Base-by-base conservation (phyloP, 2,888 invertebrate species). In the Caenorhabditis sp. region DNA sequence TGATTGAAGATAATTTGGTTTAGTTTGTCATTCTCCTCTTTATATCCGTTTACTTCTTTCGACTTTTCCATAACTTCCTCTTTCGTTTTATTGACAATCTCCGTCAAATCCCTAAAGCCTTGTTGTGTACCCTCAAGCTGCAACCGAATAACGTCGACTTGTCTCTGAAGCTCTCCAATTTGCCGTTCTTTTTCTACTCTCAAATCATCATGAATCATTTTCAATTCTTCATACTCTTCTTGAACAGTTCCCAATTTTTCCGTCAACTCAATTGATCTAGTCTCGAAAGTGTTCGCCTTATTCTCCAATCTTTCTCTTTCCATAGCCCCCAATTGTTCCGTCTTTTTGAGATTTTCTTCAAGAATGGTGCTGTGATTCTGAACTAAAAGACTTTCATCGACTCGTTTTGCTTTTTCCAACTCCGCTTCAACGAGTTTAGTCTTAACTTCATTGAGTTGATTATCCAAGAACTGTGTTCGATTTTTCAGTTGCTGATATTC, bases 401-500 rank as follows among this genome's bases (percentile, higher is more conserved):
- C 60, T n/a, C 74, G 62, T 17, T 72, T 73, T 4, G 62, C 37
- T 27, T 63, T 69, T 37, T 71, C 72, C 6, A 69, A 62, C 6
- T 72, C 71, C 1, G 75, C 69, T 37, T 72, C 66, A 12, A 70
- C 31, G n/a, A 77, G 50, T 43, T 76, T 77, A 0, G 53, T 54
- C 49, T 78, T 81, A 12, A 69, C 53, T 10, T 79, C 81, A 14
- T 79, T 79, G 2, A 76, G 31, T 36, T 81, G 78, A 19, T 63
- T 73, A 50, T 81, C 79, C n/a, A 81, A 64, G 70, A 69, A 77
- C 37, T 78, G 75, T 12, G 62, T 66, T 0, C 78, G 68, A 24
- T 77, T 81, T 58, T 77, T 79, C 63, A 81, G 51, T 53, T 81
- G 77, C 43, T 76, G 69, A 61, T 76, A 77, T 51, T 78, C 81